Evolutionary conservation across 2,797 vertebrate species (phyloP).

Genomic region (Chelonia mydas): DNA sequence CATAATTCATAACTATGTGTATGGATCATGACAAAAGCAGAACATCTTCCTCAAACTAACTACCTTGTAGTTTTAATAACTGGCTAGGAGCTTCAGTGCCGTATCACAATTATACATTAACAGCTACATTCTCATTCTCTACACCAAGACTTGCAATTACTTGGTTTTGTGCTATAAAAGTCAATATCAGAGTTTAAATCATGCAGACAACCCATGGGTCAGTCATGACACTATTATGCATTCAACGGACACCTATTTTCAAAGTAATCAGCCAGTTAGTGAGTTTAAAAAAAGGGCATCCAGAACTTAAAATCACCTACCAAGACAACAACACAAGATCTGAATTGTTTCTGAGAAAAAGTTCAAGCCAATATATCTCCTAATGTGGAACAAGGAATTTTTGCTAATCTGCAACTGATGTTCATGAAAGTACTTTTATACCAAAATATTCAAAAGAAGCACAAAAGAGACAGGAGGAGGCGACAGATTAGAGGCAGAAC

Average conservation of each 20-base stretch:
- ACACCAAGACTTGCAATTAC: conserved; percentile 54
- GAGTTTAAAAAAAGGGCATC: conserved; percentile 71
- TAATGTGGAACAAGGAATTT: background rate
- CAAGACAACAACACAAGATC: conserved; percentile 3
- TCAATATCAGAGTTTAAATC: conserved; percentile 33
- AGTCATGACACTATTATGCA: conserved; percentile 34
- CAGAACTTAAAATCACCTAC: conserved; percentile 59
- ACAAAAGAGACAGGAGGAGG: background rate
- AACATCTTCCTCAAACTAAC: conserved; percentile 17
- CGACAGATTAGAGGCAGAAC: background rate
- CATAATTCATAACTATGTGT: background rate
- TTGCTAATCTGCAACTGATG: background rate
- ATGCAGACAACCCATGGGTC: conserved; percentile 15
- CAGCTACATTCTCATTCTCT: background rate
- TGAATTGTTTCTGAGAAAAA: conserved; percentile 49
- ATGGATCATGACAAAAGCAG: background rate
- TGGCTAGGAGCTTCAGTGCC: background rate
- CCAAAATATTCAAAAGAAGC: background rate
- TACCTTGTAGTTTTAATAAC: conserved; percentile 10
- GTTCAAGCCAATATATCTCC: conserved; percentile 32
- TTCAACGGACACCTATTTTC: conserved; percentile 60
- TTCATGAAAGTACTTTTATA: background rate
- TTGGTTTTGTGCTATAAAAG: conserved; percentile 33
- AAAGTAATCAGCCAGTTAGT: conserved; percentile 63
- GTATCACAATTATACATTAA: conserved; percentile 23